Conservation (phyloP, 2,888 invertebrate genomes). For the Opisthograptis luteolata region DNA sequence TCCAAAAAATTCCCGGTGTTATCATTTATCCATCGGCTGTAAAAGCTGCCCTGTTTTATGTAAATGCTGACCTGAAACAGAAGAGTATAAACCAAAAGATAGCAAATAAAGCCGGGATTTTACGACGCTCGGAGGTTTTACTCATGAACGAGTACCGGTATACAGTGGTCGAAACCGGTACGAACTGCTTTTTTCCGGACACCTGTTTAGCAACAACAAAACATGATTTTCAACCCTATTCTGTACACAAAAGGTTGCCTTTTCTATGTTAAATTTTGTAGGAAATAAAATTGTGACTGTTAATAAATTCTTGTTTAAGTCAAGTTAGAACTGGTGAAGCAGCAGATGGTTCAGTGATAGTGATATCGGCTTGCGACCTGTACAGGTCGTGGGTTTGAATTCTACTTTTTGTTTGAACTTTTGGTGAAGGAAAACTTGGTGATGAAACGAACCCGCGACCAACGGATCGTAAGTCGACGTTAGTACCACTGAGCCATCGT, state of each 20-base stretch:
- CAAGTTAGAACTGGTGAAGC: constrained; percentile 32
- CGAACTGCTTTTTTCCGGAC: constrained; percentile 35
- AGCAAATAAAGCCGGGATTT: constrained; percentile 36
- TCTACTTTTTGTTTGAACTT: no score
- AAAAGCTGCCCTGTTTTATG: constrained; percentile 30
- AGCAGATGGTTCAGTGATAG: no score
- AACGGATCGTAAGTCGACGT: no score
- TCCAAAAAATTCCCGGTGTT: constrained; percentile 9
- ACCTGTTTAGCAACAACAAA: constrained; percentile 22
- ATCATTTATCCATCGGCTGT: constrained; percentile 23
- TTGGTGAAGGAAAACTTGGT: no score
- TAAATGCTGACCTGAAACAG: constrained; percentile 36
- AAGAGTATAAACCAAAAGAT: constrained; percentile 37
- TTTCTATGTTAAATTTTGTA: constrained; percentile 8
- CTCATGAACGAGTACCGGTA: constrained; percentile 28
- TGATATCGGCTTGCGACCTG: no score
- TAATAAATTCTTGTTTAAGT: constrained; percentile 36
- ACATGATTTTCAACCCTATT: constrained; percentile 5
- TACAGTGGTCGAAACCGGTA: constrained; percentile 32
- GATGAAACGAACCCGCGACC: no score
- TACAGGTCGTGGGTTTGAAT: no score
- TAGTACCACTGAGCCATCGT: no score
- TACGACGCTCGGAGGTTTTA: constrained; percentile 22
- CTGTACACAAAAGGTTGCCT: background rate
- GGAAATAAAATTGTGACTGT: constrained; percentile 33